These are phyloP conservation scores for Austrofundulus limnaeus DNA, from an alignment of 2,113 vertebrate genomes.

Conservation along the genomic window DNA sequence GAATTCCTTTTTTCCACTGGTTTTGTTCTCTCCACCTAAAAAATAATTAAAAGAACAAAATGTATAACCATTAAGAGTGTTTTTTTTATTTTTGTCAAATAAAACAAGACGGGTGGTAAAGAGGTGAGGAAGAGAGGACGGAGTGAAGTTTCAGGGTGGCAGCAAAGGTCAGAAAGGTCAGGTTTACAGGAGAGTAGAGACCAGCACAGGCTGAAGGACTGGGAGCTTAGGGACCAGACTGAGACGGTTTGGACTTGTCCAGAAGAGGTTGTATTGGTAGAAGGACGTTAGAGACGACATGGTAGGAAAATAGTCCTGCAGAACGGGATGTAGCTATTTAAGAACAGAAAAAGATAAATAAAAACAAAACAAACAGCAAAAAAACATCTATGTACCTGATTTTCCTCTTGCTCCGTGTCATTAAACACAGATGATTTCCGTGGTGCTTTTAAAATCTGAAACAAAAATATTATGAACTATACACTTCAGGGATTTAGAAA, in stretches of 20 bases:
- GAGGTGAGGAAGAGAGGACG: too few relatives aligned
- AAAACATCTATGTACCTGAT: conserved; percentile 54
- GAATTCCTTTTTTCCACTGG: conserved; percentile 73
- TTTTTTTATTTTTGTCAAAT: too few relatives aligned
- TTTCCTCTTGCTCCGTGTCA: conserved; percentile 66
- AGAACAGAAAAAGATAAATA: background rate
- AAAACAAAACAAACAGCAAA: background rate
- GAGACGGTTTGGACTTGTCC: too few relatives aligned
- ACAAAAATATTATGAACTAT: background rate
- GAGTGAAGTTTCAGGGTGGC: too few relatives aligned
- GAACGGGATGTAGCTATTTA: background rate
- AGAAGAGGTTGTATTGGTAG: too few relatives aligned
- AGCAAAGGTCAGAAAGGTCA: too few relatives aligned
- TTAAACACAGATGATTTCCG: conserved; percentile 59
- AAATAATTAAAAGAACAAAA: conserved; percentile 7
- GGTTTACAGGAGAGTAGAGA: too few relatives aligned
- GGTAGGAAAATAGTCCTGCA: too few relatives aligned
- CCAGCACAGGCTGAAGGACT: too few relatives aligned
- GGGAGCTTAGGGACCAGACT: too few relatives aligned
- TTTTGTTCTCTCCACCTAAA: conserved; percentile 69
- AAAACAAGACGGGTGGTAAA: too few relatives aligned
- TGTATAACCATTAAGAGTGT: background rate
- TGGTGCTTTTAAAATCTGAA: conserved; percentile 79
- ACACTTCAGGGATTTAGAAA: background rate
- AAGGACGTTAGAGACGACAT: too few relatives aligned